These are phyloP conservation scores for Serilophus lunatus DNA, from an alignment of 2,113 vertebrate genomes.

Conservation along the genomic window DNA sequence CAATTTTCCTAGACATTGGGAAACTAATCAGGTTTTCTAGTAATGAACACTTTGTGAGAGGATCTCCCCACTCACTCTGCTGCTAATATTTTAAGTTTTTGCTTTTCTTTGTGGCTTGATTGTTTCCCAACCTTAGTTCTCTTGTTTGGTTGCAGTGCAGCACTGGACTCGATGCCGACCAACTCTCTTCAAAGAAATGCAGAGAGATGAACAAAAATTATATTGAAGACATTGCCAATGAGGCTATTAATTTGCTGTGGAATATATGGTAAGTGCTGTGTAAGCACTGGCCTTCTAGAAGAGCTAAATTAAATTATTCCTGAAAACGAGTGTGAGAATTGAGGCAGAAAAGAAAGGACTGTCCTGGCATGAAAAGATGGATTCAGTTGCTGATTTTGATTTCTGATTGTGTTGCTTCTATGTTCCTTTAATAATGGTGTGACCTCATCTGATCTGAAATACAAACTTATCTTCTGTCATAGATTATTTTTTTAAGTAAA, in stretches of 20 bases:
- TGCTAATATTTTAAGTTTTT: neutral
- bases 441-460: neutral
- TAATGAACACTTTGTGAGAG: neutral
- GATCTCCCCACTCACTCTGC: neutral
- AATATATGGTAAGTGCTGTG: slow-evolving; percentile 87
- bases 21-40: neutral
- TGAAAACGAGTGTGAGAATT: neutral
- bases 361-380: neutral
- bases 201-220: slow-evolving; percentile 74
- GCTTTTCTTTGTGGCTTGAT: neutral
- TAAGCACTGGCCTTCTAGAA: neutral
- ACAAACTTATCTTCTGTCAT: neutral
- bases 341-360: neutral
- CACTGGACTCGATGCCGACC: slow-evolving; percentile 73
- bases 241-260: slow-evolving; percentile 93
- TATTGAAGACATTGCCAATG: slow-evolving; percentile 86
- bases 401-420: neutral
- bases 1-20: neutral
- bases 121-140: slow-evolving; percentile 20
- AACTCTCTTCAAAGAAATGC: slow-evolving; percentile 53
- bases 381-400: neutral
- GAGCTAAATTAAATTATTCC: neutral
- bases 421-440: neutral
- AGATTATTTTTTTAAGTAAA: neutral
- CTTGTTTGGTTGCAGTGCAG: slow-evolving; percentile 75